Base-by-base conservation (phyloP, 2,797 vertebrate species). In the Euphonia xanthogaster region DNA sequence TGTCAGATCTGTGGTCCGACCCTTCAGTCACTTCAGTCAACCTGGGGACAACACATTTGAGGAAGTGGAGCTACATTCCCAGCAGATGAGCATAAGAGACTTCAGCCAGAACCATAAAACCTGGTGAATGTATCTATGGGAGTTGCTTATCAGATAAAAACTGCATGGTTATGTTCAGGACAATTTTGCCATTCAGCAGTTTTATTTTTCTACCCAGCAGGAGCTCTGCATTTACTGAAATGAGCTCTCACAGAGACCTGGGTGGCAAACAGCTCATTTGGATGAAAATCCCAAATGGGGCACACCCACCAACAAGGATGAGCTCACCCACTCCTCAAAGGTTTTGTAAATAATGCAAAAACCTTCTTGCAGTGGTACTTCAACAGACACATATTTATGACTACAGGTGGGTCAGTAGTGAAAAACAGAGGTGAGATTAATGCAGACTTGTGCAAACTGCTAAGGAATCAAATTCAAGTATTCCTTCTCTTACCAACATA, bases 1-100 rank as follows among this genome's bases (percentile, higher is more conserved):
- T 4, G 5, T 57, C 33, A 65, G n/a, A n/a, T 60, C 27, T 45
- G 48, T 1, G 4, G 39, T 62, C 17, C 0, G 0, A 47, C 33
- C 47, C 22, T 85, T 85, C 35, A 31, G 35, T 20, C 19, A 23
- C 37, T 83, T 79, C 57, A 53, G 23, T 27, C 72, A 78, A 3
- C 31, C 1, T 2, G 1, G 44, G 37, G 20, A 58, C 24, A 76
- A 10, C 17, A 7, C n/a, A 6, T 39, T 30, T 27, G 47, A 81
- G 50, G 63, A 40, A 68, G 25, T 25, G 33, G 22, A 83, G 47
- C 51, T 68, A n/a, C 33, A 54, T 31, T 65, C 7, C 50, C 40
- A 74, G 37, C 12, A 65, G 48, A 39, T 37, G 3, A 60, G 6
- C 14, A 33, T 12, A 12, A 68, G 20, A 62, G 3, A 65, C 35